phyloP scores from a whole-genome alignment of 2,888 invertebrate species.

The Tachystola acroxantha region DNA sequence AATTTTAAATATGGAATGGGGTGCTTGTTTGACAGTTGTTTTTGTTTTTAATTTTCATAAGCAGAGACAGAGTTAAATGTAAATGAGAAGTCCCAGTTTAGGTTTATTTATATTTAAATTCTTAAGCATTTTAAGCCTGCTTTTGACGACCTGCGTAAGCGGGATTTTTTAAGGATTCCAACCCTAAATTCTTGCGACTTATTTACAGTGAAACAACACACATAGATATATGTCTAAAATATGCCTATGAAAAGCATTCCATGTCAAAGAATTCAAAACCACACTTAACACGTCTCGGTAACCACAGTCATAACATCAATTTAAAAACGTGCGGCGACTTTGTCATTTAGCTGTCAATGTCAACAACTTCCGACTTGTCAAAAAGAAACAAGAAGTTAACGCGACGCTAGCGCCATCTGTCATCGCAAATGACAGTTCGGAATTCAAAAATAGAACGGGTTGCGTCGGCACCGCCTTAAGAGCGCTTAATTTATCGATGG shows the following conservation, averaged over 20 bases:
- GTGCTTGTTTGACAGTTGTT: slow-evolving; percentile 15
- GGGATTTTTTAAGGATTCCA: too few species aligned
- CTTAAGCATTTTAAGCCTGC: too few species aligned
- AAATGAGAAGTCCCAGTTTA: not conserved
- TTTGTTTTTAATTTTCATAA: slow-evolving; percentile 10
- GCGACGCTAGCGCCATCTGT: slow-evolving; percentile 64
- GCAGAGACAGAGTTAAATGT: too few species aligned
- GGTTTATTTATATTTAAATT: slow-evolving; percentile 1
- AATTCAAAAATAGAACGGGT: slow-evolving; percentile 41
- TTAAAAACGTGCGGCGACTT: slow-evolving; percentile 1
- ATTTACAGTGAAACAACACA: too few species aligned
- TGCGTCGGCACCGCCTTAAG: slow-evolving; percentile 29
- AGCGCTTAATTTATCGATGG: slow-evolving; percentile 46
- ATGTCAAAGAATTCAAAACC: too few species aligned
- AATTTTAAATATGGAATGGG: slow-evolving; percentile 23
- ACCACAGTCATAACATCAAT: slow-evolving; percentile 2
- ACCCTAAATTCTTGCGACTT: too few species aligned
- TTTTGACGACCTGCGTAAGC: too few species aligned
- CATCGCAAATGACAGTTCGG: slow-evolving; percentile 67
- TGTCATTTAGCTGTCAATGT: slow-evolving; percentile 1
- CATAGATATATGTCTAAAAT: too few species aligned
- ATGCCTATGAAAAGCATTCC: too few species aligned
- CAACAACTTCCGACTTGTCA: slow-evolving; percentile 3
- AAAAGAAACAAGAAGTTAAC: slow-evolving; percentile 15
- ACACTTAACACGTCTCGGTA: too few species aligned